Evolutionary conservation across 2,113 vertebrate genomes (phyloP), one percentile per base, ranked within the genome.

Genomic region (Cnemophilus loriae): DNA sequence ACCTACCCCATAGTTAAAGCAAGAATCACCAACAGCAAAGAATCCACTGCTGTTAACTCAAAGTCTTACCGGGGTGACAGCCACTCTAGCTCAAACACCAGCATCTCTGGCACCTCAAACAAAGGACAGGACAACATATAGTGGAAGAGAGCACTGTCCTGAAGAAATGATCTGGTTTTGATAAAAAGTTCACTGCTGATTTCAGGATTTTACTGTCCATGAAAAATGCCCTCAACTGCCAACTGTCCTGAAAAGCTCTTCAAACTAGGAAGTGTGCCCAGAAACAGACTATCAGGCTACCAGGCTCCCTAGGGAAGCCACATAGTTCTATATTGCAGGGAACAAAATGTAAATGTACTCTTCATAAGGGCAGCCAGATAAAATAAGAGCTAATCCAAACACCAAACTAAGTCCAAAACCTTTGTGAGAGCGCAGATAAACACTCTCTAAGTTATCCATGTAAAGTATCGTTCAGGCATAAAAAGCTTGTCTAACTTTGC

Each of bases 301-400:
- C 14, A 74, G 69, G 44, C 47, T 93, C 87, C 46, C 53, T 49
- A 46, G 61, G 74, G 61, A 83, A 94, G 84, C 41, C 77, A 65
- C 77, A 84, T 44, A 65, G 32, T 32, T 93, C 65, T 84, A 24
- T 71, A 70, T 14, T 42, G 22, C 22, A 79, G 27, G 37, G 84
- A 89, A 75, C 11, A 84, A 92, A 89, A 59, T 82, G 15, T 71
- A 87, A 95, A 84, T 75, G 57, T 78, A 60, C 71, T 84, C 78
- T 94, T 89, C 47, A 53, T 67, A 52, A 84, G 44, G 26, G 47
- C 28, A 89, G 84, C 84, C 89, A 95, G 73, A 92, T 52, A 93
- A 92, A 96, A 89, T 78, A 95, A 92, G 47, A 89, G 41, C 44
- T 44, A 81, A 93, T 91, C 47, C 84, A 89, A 92, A 91, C 47